Base-by-base conservation (phyloP, 1,140 invertebrate species). In the Proales similis region DNA sequence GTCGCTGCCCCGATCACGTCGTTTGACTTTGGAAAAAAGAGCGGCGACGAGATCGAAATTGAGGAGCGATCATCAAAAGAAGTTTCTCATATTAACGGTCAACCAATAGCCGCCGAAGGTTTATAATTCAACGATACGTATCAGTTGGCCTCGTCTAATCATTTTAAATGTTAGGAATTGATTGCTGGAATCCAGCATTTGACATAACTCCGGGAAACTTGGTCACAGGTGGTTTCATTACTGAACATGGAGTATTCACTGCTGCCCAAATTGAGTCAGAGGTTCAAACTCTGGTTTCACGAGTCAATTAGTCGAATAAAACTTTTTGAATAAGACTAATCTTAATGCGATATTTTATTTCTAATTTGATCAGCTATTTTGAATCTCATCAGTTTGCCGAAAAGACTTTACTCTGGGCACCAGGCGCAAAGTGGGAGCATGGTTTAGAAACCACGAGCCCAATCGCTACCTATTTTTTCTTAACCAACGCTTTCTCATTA, bases 171-270 rank as follows among this genome's bases (percentile, higher is more conserved):
- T 46, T 73, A 85, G 86, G 88, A 45, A 90, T 95, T 63, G 79
- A 82, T 45, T 93, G 88, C 71, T 99, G 92, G 92, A 99, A 99
- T 81, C 94, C 94, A 39, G 87, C 91, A 0, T 99, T 99, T 78
- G 94, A 99, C 78, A 85, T 98, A 2, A 98, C 94, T n/a, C 92
- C 93, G 17, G 87, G 87, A 3, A 75, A 82, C 20, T 80, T 98
- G 1, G 96, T 99, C 49, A 88, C 87, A 19, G 89, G 87, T 5
- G 89, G 87, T 7, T 92, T 97, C 64, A 86, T 99, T 12, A 98
- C 93, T 11, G 92, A 99, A 77, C 82, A 83, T 68, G 92, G 92
- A 14, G 84, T 91, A 4, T 91, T 84, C 68, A 72, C 75, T 51
- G 85, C 87, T n/a, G 33, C 57, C 14, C 66, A 73, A 49, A 42